A percentile compares a stretch with the other conserved stretches of the same genome.
These are phyloP conservation scores for Folsomia manolachei DNA, from an alignment of 2,888 invertebrate genomes.

Conservation along the genomic window DNA sequence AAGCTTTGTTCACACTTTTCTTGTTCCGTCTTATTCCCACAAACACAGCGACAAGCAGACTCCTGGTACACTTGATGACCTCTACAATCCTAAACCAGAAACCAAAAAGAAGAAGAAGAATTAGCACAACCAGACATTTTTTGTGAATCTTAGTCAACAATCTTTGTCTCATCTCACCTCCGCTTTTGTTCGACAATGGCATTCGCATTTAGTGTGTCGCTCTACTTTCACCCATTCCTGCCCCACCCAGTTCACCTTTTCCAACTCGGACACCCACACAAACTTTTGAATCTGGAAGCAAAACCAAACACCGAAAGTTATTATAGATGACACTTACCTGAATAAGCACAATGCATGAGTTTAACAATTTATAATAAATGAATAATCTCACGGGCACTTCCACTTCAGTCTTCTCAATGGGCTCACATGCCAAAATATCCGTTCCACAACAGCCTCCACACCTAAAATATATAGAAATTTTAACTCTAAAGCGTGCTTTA, in stretches of 20 bases:
- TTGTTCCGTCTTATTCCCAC: constrained; percentile 23
- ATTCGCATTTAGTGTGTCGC: constrained; percentile 24
- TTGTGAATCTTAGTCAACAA: constrained; percentile 10
- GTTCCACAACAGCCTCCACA: constrained; percentile 39
- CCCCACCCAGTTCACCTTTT: constrained; percentile 15
- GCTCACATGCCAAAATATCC: constrained; percentile 29
- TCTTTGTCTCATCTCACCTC: constrained; percentile 17
- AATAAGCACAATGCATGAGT: too few relatives aligned
- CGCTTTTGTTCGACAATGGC: constrained; percentile 31
- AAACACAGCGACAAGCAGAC: constrained; percentile 30
- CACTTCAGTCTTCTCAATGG: constrained; percentile 8
- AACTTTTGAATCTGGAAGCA: constrained; percentile 25
- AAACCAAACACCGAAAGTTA: too few relatives aligned
- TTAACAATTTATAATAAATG: too few relatives aligned
- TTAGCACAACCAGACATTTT: too few relatives aligned
- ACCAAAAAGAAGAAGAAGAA: too few relatives aligned
- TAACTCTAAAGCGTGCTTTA: too few relatives aligned
- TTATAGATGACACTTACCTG: background rate
- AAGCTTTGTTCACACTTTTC: constrained; percentile 16
- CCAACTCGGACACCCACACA: constrained; percentile 15
- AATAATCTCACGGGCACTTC: constrained; percentile 31
- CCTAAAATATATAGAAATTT: too few relatives aligned
- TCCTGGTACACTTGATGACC: constrained; percentile 20
- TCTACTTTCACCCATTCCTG: constrained; percentile 19
- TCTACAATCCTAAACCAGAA: constrained; percentile 34